Percentiles rank a stretch among this genome's conserved stretches.
These are phyloP conservation scores for Thomomys bottae DNA, from an alignment of 2,113 vertebrate species.

Conservation along the genomic window DNA sequence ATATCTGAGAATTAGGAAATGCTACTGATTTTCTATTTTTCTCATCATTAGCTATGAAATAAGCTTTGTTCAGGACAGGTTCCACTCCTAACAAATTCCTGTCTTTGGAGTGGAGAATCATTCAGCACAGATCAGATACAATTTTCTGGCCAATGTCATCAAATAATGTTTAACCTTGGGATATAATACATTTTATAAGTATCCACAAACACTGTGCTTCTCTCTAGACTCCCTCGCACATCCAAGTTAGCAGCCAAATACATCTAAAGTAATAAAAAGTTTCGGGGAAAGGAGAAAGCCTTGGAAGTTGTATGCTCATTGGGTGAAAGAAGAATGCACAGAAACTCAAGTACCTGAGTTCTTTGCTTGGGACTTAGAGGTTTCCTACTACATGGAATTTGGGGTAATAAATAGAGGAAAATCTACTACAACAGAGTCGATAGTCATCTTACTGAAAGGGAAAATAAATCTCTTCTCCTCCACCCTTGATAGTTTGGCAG, in stretches of 20 bases:
- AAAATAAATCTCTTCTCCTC: background rate
- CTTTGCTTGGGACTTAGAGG: background rate
- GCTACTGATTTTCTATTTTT: constrained; percentile 44
- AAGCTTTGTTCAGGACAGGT: background rate
- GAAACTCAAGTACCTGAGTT: background rate
- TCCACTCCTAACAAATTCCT: background rate
- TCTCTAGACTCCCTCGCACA: background rate
- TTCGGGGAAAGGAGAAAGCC: background rate
- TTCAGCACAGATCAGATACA: too few species aligned
- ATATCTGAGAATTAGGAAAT: constrained; percentile 55
- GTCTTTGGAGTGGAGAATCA: background rate
- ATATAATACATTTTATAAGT: background rate
- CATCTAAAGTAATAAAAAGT: background rate
- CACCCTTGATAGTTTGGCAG: background rate
- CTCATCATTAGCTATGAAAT: constrained; percentile 39
- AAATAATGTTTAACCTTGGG: background rate
- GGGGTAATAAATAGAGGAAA: background rate
- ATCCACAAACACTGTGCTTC: background rate
- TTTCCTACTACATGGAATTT: background rate
- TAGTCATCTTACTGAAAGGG: background rate
- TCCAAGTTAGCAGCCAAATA: background rate
- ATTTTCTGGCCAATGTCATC: background rate
- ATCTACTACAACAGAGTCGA: background rate
- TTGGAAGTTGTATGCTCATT: background rate
- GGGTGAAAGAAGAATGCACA: background rate